These are phyloP conservation scores for Deroplatys truncata DNA, from an alignment of 2,888 invertebrate genomes.

Conservation along the genomic window DNA sequence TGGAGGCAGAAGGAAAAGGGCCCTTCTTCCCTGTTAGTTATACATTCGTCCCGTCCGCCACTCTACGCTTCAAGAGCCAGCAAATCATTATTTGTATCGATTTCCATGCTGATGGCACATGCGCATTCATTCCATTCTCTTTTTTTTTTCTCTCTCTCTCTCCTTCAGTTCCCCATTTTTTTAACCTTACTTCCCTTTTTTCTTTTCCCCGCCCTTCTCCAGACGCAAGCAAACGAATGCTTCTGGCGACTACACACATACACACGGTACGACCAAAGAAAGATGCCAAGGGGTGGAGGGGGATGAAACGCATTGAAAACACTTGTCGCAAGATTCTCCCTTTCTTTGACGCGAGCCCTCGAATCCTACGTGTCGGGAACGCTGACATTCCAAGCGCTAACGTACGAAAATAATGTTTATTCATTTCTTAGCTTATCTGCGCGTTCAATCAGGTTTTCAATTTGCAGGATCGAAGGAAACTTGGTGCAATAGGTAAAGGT, in stretches of 20 bases:
- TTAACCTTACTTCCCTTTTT: background rate
- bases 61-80: background rate
- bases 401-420: background rate
- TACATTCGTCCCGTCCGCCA: constrained; percentile 23
- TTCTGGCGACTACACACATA: background rate
- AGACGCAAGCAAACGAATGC: background rate
- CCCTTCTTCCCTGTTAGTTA: constrained; percentile 15
- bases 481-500: no score
- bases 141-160: constrained; percentile 9
- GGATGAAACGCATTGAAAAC: constrained; percentile 5
- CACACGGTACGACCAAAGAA: background rate
- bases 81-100: constrained; percentile 32
- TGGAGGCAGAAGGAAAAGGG: background rate
- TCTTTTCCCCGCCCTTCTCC: background rate
- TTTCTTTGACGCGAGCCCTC: background rate
- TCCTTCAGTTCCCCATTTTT: constrained; percentile 17
- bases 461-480: no score
- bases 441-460: no score
- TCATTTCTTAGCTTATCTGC: no score
- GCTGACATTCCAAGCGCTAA: background rate
- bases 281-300: background rate
- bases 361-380: background rate
- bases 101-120: constrained; percentile 28
- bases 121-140: constrained; percentile 24
- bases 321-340: background rate